Base-by-base conservation (phyloP, 2,797 vertebrate genomes). In the Triplophysa bombifrons region DNA sequence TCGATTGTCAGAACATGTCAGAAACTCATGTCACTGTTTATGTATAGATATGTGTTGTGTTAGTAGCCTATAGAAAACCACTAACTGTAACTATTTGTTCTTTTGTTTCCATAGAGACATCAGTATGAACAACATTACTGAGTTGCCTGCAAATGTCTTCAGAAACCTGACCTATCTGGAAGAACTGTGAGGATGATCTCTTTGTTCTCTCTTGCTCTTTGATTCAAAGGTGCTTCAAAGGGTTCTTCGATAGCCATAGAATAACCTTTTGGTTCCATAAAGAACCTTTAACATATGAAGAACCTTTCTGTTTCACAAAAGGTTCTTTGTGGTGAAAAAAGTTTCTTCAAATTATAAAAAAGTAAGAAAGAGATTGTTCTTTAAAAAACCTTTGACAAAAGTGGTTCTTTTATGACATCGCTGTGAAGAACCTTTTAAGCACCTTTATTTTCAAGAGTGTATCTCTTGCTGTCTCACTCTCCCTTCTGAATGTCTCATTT, bases 51-150 rank as follows among this genome's bases (percentile, higher is more conserved):
- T 60, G 41, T 76, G 64, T 58, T 48, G 16, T 60, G 48, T 44
- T 20, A n/a, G 8, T 48, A 77, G 61, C 44, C n/a, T 50, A 19
- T 72, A 53, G 60, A 72, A 64, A 65, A 34, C 14, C 38, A 22
- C 58, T 56, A 8, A 82, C 56, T 46, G n/a, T 13, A n/a, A 50
- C 30, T 34, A 2, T 50, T 69, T 69, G 34, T 80, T 76, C 11
- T 70, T 84, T 22, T 78, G n/a, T 85, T 86, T 89, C 84, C 83
- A 85, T 90, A 99, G 98, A 85, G 98, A 99, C 90, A 93, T 99
- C 90, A 99, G 98, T 90, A 99, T 99, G 98, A 99, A 99, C 91
- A 99, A 99, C 90, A 97, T 99, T 89, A 99, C 98, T 0, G 96
- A 96, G 85, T 92, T 99, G 73, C 96, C 96, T 85, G 96, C 97